These are phyloP conservation scores for Aphaenogaster ashmeadi DNA, from an alignment of 1,140 invertebrate genomes.

Conservation along the genomic window DNA sequence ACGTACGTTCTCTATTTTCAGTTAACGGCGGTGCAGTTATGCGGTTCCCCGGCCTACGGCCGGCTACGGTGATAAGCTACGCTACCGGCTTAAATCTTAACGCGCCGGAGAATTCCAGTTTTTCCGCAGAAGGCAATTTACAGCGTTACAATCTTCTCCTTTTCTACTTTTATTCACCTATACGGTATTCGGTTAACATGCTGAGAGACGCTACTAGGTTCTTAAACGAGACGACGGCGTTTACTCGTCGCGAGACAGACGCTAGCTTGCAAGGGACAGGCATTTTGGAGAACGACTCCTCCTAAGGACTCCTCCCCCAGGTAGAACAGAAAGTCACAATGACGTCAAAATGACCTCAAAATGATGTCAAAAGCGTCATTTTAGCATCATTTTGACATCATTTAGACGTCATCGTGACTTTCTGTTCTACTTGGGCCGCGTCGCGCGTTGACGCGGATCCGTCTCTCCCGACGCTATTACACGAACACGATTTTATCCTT, in stretches of 20 bases:
- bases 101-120: conserved; percentile 31
- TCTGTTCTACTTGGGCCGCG: too few species aligned
- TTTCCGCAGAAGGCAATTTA: conserved; percentile 52
- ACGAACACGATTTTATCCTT: conserved; percentile 40
- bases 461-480: conserved; percentile 7
- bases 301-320: neutral
- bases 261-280: conserved; percentile 42
- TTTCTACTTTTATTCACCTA: conserved; percentile 33
- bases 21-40: conserved; percentile 57
- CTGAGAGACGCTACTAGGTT: conserved; percentile 32
- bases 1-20: conserved; percentile 34
- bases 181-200: conserved; percentile 27
- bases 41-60: conserved; percentile 44
- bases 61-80: conserved; percentile 43
- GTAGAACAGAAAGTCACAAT: too few species aligned
- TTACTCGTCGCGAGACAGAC: conserved; percentile 25
- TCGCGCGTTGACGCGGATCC: conserved; percentile 8
- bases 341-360: too few species aligned
- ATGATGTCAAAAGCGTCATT: too few species aligned
- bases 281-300: conserved; percentile 10
- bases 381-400: too few species aligned
- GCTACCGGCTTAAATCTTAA: conserved; percentile 48
- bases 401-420: too few species aligned
- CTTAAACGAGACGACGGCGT: conserved; percentile 13
- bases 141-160: conserved; percentile 44